Percentiles rank a stretch among this genome's conserved stretches.
These are phyloP conservation scores for Epinotia demarniana DNA, from an alignment of 2,888 invertebrate species.

Conservation along the genomic window DNA sequence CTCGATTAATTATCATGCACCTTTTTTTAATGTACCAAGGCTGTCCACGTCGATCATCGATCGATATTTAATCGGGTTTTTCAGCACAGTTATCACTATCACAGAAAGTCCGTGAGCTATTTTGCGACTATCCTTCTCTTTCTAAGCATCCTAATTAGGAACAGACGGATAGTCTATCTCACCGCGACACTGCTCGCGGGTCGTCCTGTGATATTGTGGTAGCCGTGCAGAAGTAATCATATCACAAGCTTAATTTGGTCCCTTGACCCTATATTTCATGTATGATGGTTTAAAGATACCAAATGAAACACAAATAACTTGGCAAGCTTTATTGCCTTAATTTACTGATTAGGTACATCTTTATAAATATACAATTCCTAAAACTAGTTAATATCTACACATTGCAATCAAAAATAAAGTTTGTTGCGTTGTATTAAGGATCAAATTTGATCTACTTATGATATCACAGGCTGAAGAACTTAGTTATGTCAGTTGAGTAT, in stretches of 20 bases:
- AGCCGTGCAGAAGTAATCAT: no score
- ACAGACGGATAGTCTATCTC: no score
- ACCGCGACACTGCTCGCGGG: no score
- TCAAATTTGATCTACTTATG: not conserved
- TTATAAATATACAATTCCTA: slow-evolving; percentile 45
- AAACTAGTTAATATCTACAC: slow-evolving; percentile 30
- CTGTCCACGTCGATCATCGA: no score
- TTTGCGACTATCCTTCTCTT: no score
- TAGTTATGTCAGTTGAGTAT: not conserved
- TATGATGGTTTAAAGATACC: not conserved
- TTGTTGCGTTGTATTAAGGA: not conserved
- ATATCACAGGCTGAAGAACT: slow-evolving; percentile 1
- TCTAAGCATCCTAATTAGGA: no score
- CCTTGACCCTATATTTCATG: not conserved
- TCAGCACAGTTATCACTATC: no score
- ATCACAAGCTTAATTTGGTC: no score
- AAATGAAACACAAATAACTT: slow-evolving; percentile 44
- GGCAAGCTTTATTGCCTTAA: slow-evolving; percentile 49
- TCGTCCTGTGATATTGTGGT: no score
- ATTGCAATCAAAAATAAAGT: not conserved
- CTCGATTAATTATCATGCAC: not conserved
- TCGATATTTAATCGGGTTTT: no score
- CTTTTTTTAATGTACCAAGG: not conserved
- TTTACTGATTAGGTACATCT: slow-evolving; percentile 35
- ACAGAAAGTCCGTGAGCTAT: no score